Evolutionary conservation across 2,113 vertebrate species (phyloP).

Genomic region (Hemiscyllium ocellatum): DNA sequence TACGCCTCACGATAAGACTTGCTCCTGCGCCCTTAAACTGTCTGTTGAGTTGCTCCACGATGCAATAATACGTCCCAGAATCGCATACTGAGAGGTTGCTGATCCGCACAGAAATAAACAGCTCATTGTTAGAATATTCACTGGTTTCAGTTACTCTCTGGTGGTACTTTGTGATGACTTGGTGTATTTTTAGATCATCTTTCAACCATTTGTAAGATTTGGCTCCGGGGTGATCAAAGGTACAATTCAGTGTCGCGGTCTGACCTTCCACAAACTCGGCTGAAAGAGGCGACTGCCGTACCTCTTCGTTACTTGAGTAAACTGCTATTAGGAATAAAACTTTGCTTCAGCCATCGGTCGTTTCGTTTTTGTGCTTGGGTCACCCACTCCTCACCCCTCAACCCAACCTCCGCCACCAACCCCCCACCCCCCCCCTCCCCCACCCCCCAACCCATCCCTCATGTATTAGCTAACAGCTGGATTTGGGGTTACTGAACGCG

Average conservation of each 20-base stretch:
- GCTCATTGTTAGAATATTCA: accelerated
- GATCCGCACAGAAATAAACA: not conserved
- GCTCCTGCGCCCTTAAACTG: not conserved
- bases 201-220: not conserved
- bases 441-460: too few relatives aligned
- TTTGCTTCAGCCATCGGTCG: not conserved
- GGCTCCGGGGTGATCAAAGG: not conserved
- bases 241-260: not conserved
- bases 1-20: not conserved
- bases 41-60: not conserved
- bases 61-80: not conserved
- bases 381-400: not conserved
- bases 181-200: accelerated
- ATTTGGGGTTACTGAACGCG: not conserved
- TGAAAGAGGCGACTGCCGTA: not conserved
- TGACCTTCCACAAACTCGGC: not conserved
- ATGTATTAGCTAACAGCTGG: too few relatives aligned
- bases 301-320: not conserved
- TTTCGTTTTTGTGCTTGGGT: not conserved
- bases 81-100: not conserved
- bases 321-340: not conserved
- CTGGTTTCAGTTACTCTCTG: not conserved
- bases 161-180: not conserved
- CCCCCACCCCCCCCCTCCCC: too few relatives aligned
- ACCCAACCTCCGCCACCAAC: too few relatives aligned